Evolutionary conservation across 2,113 vertebrate genomes (phyloP).

Genomic region (Taxidea taxus): DNA sequence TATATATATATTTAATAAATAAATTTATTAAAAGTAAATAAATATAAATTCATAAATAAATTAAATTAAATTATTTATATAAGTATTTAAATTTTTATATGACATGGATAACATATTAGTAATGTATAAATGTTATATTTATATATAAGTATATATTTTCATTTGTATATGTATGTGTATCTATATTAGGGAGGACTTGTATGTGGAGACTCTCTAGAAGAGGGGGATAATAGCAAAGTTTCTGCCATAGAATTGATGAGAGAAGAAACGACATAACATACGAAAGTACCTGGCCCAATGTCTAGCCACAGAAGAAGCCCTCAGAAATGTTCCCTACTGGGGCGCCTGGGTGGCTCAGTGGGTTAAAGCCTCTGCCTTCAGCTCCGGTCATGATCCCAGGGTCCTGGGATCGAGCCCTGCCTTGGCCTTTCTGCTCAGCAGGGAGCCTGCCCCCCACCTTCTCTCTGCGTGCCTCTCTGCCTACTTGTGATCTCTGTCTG

Average conservation of each 20-base stretch:
- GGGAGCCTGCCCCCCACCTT: no score
- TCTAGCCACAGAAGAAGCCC: not conserved
- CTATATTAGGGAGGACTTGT: not conserved
- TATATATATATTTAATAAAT: not conserved
- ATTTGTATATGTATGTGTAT: not conserved
- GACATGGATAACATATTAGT: not conserved
- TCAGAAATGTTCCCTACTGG: not conserved
- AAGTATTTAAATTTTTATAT: not conserved
- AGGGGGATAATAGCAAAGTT: not conserved
- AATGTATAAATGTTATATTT: not conserved
- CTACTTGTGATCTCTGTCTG: no score
- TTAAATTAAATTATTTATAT: no score
- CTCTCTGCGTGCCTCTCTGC: no score
- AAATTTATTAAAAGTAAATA: not conserved
- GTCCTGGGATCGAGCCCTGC: no score
- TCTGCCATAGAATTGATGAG: not conserved
- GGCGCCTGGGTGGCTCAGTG: no score
- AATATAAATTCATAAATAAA: no score
- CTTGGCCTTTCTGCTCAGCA: no score
- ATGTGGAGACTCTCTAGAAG: not conserved
- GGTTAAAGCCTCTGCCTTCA: no score
- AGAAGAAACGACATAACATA: not conserved
- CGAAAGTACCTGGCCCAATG: not conserved
- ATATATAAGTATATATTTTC: not conserved
- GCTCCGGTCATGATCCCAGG: no score